Base-by-base conservation (phyloP, 2,888 invertebrate species). In the Xestia rhomboidea region DNA sequence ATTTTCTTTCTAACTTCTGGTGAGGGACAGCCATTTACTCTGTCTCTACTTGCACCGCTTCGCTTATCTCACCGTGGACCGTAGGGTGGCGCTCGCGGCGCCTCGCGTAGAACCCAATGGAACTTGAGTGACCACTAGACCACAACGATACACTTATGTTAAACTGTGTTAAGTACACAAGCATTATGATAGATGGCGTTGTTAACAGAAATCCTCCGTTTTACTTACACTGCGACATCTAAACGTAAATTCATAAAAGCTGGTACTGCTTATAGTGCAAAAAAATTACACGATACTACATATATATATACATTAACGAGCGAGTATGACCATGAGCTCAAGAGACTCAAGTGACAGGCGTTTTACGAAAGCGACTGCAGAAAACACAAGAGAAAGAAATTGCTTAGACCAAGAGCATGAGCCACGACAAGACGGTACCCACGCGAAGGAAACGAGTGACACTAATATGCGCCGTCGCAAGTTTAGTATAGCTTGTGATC, bases 101-200 rank as follows among this genome's bases (percentile, higher is more conserved):
- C 82, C 77, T 84, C 79, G 72, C 75, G 86, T 82, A 62, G 69
- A 6, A 30, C 38, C 64, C 64, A 73, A 62, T 1, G 76, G 87
- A 85, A 83, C 87, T 87, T 81, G 68, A 85, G 64, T 81, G 88
- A 83, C 79, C 84, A 82, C 44, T 75, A 24, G 73, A 34, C 64
- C 80, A 44, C 73, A 18, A 21, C 8, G 70, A 74, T 30, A 77
- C 68, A 75, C 57, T 73, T 34, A 51, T 34, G 73, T 79, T 64
- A 76, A 44, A 73, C 44, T 73, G 73, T 79, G 63, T 68, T 18
- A 8, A 81, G 83, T 87, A 74, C 78, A 21, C 2, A 0, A 0
- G 6, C 11, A 0, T 0, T 13, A 18, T 57, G 41, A 44, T 81
- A 88, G 88, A 88, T 88, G 88, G 88, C 84, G 81, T 34, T 85